These are phyloP conservation scores for Ornithoptera alexandrae DNA, from an alignment of 2,888 invertebrate genomes.

Conservation along the genomic window DNA sequence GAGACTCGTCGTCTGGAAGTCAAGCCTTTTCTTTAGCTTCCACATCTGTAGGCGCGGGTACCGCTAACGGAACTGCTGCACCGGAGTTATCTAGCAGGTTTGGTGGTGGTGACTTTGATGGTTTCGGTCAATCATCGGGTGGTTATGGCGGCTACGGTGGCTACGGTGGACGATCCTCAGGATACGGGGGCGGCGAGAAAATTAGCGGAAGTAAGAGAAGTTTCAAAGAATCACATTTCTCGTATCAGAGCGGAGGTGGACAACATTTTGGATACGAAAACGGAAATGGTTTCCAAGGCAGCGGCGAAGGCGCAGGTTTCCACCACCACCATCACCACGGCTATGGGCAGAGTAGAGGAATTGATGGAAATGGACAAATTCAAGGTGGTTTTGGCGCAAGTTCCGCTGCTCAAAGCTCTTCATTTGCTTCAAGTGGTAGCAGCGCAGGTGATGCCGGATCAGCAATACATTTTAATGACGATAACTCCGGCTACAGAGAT, in stretches of 20 bases:
- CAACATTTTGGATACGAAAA: slow-evolving; percentile 30
- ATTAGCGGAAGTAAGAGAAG: slow-evolving; percentile 32
- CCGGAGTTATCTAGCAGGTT: slow-evolving; percentile 11
- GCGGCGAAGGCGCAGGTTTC: slow-evolving; percentile 11
- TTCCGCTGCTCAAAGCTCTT: slow-evolving; percentile 29
- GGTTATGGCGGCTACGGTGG: slow-evolving; percentile 21
- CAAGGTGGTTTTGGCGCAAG: slow-evolving; percentile 16
- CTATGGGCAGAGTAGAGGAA: slow-evolving; percentile 3
- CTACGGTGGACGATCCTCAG: slow-evolving; percentile 9
- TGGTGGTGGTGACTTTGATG: slow-evolving; percentile 18
- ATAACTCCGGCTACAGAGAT: slow-evolving; percentile 18
- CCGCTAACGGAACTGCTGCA: slow-evolving; percentile 2
- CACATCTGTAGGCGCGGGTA: slow-evolving; percentile 36
- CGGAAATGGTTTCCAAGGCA: slow-evolving; percentile 18
- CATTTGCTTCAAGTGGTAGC: slow-evolving; percentile 19
- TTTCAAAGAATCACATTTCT: slow-evolving; percentile 44
- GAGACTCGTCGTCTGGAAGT: slow-evolving; percentile 40
- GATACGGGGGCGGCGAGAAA: slow-evolving; percentile 28
- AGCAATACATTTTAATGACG: slow-evolving; percentile 10
- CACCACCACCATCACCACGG: slow-evolving; percentile 11
- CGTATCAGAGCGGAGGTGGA: slow-evolving; percentile 39
- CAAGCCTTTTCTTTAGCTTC: slow-evolving; percentile 51
- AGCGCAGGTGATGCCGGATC: slow-evolving; percentile 12
- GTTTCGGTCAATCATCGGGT: slow-evolving; percentile 27
- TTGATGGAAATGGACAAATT: slow-evolving; percentile 5